Conservation (phyloP, 2,797 vertebrate species). For the Avahi laniger region DNA sequence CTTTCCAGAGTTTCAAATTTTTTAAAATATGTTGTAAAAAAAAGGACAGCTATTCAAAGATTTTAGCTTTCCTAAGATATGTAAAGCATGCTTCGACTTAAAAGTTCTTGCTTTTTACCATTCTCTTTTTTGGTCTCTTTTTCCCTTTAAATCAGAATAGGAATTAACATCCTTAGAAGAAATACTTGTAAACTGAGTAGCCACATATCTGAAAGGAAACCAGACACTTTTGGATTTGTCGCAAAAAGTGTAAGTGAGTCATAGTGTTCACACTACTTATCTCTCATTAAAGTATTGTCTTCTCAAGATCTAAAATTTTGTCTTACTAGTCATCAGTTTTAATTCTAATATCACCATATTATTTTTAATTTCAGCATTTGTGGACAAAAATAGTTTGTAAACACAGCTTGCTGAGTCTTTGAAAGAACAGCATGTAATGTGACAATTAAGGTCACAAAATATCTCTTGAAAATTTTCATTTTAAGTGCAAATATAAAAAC, state of each 20-base stretch:
- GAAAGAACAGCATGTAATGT: background rate
- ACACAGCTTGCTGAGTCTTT: background rate
- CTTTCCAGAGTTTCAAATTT: slow-evolving; percentile 17
- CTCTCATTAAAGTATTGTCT: background rate
- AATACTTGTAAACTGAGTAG: slow-evolving; percentile 5
- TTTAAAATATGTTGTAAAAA: background rate
- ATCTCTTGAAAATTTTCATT: background rate
- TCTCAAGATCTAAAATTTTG: slow-evolving; percentile 23
- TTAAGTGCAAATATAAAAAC: slow-evolving; percentile 25
- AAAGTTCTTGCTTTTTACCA: background rate
- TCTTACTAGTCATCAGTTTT: background rate
- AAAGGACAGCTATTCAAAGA: background rate
- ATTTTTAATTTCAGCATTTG: slow-evolving; percentile 10
- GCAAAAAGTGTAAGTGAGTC: background rate
- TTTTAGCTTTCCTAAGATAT: background rate
- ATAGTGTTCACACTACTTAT: background rate
- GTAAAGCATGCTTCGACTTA: slow-evolving; percentile 14
- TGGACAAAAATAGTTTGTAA: slow-evolving; percentile 4
- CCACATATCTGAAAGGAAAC: slow-evolving; percentile 11
- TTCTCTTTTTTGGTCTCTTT: background rate
- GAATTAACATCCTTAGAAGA: background rate
- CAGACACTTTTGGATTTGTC: background rate
- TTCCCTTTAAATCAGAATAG: background rate
- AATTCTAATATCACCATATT: background rate
- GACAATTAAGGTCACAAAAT: background rate